These are phyloP conservation scores for Aspidoscelis tigris DNA, from an alignment of 2,113 vertebrate species.

Conservation along the genomic window DNA sequence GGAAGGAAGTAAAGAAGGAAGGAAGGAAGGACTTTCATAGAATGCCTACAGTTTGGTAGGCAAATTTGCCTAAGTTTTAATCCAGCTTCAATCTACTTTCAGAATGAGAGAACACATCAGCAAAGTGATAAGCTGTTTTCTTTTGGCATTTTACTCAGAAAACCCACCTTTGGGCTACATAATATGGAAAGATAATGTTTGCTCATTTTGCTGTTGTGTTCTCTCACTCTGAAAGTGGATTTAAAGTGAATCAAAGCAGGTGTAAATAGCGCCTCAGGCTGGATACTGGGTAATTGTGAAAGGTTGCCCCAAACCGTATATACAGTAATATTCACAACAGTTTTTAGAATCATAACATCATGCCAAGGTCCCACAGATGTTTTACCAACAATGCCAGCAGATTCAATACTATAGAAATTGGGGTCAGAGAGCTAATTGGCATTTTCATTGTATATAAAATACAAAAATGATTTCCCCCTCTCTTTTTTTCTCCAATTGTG, in stretches of 20 bases:
- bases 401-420: background rate
- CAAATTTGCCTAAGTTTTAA: too few species aligned
- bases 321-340: background rate
- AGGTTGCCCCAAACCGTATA: background rate
- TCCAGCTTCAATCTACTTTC: background rate
- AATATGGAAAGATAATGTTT: too few species aligned
- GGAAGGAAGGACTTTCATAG: constrained; percentile 3
- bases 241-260: too few species aligned
- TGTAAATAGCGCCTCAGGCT: too few species aligned
- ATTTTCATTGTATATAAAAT: background rate
- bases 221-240: too few species aligned
- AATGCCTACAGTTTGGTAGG: background rate
- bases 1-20: background rate
- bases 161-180: too few species aligned
- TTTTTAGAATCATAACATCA: background rate
- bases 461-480: background rate
- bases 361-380: background rate
- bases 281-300: background rate
- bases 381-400: background rate
- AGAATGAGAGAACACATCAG: too few species aligned
- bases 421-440: background rate
- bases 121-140: too few species aligned
- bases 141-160: too few species aligned
- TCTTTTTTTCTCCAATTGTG: background rate
- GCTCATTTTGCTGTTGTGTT: too few species aligned